Conservation (phyloP, 1,140 invertebrate genomes). For the Neodiprion pinetum region DNA sequence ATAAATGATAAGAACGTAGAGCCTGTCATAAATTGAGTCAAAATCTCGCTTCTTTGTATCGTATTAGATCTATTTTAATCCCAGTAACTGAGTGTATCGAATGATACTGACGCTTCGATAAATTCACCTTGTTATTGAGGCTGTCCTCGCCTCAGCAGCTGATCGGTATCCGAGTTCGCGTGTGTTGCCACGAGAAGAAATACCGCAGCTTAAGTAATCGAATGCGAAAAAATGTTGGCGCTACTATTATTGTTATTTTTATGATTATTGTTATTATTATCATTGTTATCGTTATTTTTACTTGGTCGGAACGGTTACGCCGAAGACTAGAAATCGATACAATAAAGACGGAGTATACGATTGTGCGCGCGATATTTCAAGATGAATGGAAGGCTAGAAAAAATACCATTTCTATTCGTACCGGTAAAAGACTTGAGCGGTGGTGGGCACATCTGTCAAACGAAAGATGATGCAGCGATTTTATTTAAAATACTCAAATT, state of each 20-base stretch:
- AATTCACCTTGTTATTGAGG: neutral
- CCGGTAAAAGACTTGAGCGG: too few species aligned
- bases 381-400: neutral
- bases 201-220: neutral
- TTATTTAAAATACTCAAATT: too few species aligned
- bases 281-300: neutral
- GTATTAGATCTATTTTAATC: neutral
- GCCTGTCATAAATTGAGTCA: too few species aligned
- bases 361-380: neutral
- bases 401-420: too few species aligned
- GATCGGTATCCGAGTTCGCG: neutral
- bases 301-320: neutral
- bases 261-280: too few species aligned
- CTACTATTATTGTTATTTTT: too few species aligned
- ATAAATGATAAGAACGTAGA: too few species aligned
- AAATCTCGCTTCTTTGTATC: neutral
- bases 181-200: neutral
- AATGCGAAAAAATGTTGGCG: too few species aligned
- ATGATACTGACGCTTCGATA: slow-evolving; percentile 3
- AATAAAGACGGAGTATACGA: neutral
- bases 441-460: too few species aligned
- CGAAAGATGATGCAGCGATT: too few species aligned
- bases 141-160: neutral
- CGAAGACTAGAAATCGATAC: neutral
- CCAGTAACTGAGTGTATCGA: neutral